phyloP scores from a whole-genome alignment of 2,888 invertebrate species.

The Mayetiola destructor region DNA sequence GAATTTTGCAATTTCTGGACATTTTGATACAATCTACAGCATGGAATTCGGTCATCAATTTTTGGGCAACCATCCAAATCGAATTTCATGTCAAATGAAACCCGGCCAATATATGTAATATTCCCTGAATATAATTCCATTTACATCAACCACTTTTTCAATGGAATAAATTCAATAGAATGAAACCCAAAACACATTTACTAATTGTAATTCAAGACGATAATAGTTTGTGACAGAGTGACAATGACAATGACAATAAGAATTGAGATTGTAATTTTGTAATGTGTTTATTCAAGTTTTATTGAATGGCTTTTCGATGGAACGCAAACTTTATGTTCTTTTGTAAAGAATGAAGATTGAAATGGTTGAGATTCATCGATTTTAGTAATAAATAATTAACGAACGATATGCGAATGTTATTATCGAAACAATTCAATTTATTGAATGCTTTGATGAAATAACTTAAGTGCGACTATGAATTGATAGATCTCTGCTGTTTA shows the following conservation, averaged over 20 bases:
- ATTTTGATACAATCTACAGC: slow-evolving; percentile 4
- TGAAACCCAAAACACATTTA: slow-evolving; percentile 10
- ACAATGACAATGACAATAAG: slow-evolving; percentile 12
- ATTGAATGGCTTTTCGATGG: too few relatives aligned
- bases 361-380: too few relatives aligned
- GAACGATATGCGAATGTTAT: too few relatives aligned
- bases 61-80: slow-evolving; percentile 12
- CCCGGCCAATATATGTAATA: background rate
- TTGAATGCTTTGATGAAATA: too few relatives aligned
- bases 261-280: too few relatives aligned
- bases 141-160: background rate
- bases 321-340: too few relatives aligned
- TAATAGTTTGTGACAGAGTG: slow-evolving; percentile 7
- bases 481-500: too few relatives aligned
- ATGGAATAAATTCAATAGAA: background rate
- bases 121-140: background rate
- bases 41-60: slow-evolving; percentile 2
- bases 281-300: too few relatives aligned
- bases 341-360: too few relatives aligned
- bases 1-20: background rate
- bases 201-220: slow-evolving; percentile 1
- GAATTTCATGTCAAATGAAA: background rate
- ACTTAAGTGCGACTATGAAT: too few relatives aligned
- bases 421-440: too few relatives aligned
- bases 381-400: too few relatives aligned